Evolutionary conservation across 2,797 vertebrate genomes (phyloP), one percentile per base, ranked within the genome.

Genomic region (Hydrolagus colliei): DNA sequence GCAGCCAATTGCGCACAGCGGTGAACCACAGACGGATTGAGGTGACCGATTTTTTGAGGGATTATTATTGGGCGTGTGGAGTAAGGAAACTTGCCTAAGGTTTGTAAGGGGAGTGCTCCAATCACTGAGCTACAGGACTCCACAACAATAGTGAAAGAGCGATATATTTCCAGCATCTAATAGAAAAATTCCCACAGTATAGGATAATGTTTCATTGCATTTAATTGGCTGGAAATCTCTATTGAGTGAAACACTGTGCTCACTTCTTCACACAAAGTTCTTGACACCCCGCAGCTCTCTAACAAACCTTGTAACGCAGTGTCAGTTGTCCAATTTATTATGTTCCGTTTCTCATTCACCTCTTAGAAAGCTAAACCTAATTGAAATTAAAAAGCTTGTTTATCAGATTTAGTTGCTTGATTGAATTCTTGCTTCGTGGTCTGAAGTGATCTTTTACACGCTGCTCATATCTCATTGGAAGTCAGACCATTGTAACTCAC

Each of bases 381-480:
- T 68, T 82, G 22, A 82, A 82, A 68, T 82, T 35, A 68, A 80
- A 35, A 68, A 65, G 79, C 79, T 35, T 82, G 79, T 67, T 82
- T 82, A 82, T 82, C 63, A 68, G 32, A 82, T 68, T 82, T 67
- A 11, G 63, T 82, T 82, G 79, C 62, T 59, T 82, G 79, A 82
- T 82, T 82, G 27, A 68, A 82, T 82, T 68, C 68, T 82, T 68
- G 63, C 27, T 67, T 82, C 79, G 68, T 20, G 32, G 79, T 68
- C 68, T 68, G 63, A 82, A 6, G 41, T 82, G 32, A 65, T 65
- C 79, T 16, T 27, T 82, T 82, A 82, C 14, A 27, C 62, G 9
- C 11, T 80, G 78, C 13, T 27, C 8, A 11, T 32, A 67, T 65
- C 11, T 82, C 63, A 35, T 2, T 10, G 27, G 68, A 82, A 82